A percentile compares a stretch with the other conserved stretches of the same genome.
Conservation (phyloP, 2,113 vertebrate genomes). For the Melanerpes aurifrons region DNA sequence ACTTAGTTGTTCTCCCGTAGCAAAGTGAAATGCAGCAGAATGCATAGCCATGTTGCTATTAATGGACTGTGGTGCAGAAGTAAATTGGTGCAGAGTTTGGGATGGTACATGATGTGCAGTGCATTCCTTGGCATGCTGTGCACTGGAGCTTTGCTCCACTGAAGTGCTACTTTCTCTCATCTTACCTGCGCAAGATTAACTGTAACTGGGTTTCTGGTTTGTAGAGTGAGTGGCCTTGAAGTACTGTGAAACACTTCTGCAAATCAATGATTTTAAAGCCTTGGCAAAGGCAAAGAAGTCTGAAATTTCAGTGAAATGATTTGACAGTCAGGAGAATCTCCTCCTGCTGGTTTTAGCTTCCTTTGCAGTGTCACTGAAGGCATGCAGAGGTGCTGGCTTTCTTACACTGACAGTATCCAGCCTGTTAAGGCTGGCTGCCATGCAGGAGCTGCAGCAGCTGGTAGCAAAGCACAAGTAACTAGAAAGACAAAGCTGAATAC, state of each 20-base stretch:
- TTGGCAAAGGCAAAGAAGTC: neutral
- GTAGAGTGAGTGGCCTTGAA: neutral
- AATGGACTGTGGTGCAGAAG: slow-evolving; percentile 40
- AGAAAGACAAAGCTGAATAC: accelerated
- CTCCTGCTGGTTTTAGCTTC: neutral
- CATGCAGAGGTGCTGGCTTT: neutral
- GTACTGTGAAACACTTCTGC: neutral
- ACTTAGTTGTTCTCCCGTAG: accelerated
- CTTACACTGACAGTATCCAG: neutral
- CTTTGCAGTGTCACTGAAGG: neutral
- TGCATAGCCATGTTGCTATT: neutral
- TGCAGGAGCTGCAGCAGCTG: neutral
- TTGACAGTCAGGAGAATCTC: neutral
- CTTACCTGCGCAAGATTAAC: neutral
- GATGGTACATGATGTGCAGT: neutral
- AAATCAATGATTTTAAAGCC: neutral
- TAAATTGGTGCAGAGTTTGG: slow-evolving; percentile 33
- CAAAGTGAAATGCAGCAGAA: slow-evolving; percentile 31
- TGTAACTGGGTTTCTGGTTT: neutral
- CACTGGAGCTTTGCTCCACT: neutral
- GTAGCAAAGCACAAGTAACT: neutral
- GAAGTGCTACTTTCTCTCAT: neutral
- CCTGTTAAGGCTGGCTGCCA: neutral
- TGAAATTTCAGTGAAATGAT: accelerated
- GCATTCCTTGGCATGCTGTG: neutral